Evolutionary conservation across 2,797 vertebrate species (phyloP).

Genomic region (Bradypodion ventrale): DNA sequence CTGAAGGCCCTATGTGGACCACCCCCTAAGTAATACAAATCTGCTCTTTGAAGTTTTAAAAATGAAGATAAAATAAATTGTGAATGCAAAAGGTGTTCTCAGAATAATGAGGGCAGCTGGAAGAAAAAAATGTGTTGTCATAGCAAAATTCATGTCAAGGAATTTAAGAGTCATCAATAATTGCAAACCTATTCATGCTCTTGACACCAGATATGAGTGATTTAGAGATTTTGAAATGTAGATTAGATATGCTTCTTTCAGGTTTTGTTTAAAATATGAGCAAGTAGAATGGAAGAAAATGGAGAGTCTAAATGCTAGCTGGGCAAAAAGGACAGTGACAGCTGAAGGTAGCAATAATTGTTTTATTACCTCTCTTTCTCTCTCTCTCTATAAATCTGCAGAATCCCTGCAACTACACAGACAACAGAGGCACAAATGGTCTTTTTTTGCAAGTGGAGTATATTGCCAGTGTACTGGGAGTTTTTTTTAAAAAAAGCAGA

Average conservation of each 20-base stretch:
- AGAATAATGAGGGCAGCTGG: not conserved
- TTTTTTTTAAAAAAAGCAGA: constrained; percentile 22
- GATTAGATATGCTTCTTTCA: not conserved
- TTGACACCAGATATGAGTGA: not conserved
- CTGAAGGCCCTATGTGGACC: not conserved
- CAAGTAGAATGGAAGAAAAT: not conserved
- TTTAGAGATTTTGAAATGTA: not conserved
- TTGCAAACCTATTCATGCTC: not conserved
- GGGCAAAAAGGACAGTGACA: not conserved
- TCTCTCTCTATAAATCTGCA: not conserved
- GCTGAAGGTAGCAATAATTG: not conserved
- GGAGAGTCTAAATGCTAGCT: not conserved
- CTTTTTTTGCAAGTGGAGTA: not conserved
- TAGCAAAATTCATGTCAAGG: not conserved
- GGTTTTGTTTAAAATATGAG: constrained; percentile 16
- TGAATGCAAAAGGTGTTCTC: not conserved
- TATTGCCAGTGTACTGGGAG: constrained; percentile 21
- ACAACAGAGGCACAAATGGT: constrained; percentile 12
- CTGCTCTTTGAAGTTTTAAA: not conserved
- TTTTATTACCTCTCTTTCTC: not conserved
- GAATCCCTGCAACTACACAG: not conserved
- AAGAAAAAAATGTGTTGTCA: not conserved
- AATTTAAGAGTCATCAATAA: not conserved
- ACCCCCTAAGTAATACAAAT: not conserved
- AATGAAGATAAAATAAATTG: not conserved